Evolutionary conservation across 1,140 invertebrate genomes (phyloP), one percentile per base, ranked within the genome.

Genomic region (Phymastichus coffea): DNA sequence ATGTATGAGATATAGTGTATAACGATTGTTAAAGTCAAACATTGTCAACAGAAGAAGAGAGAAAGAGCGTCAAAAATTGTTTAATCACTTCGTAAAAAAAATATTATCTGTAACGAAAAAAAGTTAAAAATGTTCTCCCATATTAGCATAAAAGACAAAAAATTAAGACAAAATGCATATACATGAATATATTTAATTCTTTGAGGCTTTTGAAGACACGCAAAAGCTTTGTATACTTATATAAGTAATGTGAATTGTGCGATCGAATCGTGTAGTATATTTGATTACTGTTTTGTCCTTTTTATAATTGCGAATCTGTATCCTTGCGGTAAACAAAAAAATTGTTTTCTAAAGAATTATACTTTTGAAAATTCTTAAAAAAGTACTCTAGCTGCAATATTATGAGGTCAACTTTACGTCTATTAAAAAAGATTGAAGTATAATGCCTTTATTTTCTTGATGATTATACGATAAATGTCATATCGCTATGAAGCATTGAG

Each of bases 1-100:
- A 68, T 61, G 66, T 66, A 76, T 70, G 70, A 72, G 70, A 74
- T 68, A 70, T 76, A 76, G 74, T 71, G 77, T 78, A 75, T 77
- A 77, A 73, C 66, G 66, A 71, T 73, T 77, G 70, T 75, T 78
- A 71, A 73, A 72, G 64, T 70, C 70, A 64, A 59, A 65, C 63
- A 64, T 58, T 61, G 66, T 62, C 63, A 62, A 69, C 68, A 54
- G 43, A 49, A 37, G 22, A 49, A 14, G 28, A 57, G 26, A 52
- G 20, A 60, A 63, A 66, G 59, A 66, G 58, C 63, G 20, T 57
- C 64, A 62, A 67, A 53, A 60, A 63, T 63, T 54, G 43, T 61
- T 61, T 44, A 55, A 61, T 56, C 17, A 20, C 28, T 44, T 14
- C 15, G 44, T 49, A 57, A 28, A 30, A 49, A 14, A 33, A 12